Evolutionary conservation across 2,797 vertebrate species (phyloP).

Genomic region (Protosalanx chinensis): DNA sequence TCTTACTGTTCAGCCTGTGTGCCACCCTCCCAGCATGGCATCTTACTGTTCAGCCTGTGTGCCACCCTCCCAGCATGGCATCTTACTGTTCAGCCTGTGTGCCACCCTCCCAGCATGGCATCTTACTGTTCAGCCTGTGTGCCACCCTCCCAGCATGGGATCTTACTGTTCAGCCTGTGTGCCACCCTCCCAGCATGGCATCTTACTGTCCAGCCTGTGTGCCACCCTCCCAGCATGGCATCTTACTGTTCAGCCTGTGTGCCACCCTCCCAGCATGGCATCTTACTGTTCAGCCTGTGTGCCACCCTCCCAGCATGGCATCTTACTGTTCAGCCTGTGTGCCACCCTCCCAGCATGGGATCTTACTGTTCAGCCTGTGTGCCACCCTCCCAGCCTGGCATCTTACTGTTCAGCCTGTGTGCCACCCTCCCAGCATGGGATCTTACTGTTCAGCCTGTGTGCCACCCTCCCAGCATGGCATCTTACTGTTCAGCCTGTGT

Average conservation of each 20-base stretch:
- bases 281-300: too few relatives aligned
- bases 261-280: neutral
- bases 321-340: constrained; percentile 17
- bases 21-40: constrained; percentile 35
- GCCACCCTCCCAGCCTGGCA: neutral
- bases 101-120: neutral
- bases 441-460: too few relatives aligned
- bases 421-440: neutral
- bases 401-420: constrained; percentile 12
- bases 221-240: neutral
- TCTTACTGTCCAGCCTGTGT: too few relatives aligned
- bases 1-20: constrained; percentile 6
- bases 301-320: too few relatives aligned
- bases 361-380: too few relatives aligned
- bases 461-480: too few relatives aligned
- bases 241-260: constrained; percentile 12
- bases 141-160: too few relatives aligned
- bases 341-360: constrained; percentile 34
- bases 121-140: too few relatives aligned
- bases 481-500: constrained; percentile 17
- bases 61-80: neutral
- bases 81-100: constrained; percentile 12
- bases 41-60: too few relatives aligned
- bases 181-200: constrained; percentile 35
- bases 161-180: constrained; percentile 17